A percentile compares a stretch with the other conserved stretches of the same genome.
Evolutionary conservation across 2,797 vertebrate genomes (phyloP).

Genomic region (Bradypodion ventrale): DNA sequence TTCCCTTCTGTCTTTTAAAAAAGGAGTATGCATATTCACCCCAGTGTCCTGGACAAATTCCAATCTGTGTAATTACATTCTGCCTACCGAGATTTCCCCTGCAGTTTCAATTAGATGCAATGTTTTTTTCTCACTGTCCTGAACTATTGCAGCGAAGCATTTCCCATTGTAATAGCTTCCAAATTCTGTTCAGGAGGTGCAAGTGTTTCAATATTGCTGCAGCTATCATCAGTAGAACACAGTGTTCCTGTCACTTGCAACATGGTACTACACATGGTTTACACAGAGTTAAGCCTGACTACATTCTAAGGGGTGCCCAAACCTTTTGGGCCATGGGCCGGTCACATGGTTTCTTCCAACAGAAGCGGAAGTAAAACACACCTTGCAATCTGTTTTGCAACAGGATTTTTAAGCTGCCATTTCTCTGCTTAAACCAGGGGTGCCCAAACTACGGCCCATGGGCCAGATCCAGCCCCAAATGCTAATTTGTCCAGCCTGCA

Average conservation of each 20-base stretch:
- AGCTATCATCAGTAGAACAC: conserved; percentile 17
- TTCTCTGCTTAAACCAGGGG: too few species aligned
- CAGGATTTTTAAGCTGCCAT: too few species aligned
- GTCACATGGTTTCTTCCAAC: too few species aligned
- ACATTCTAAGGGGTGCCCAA: neutral
- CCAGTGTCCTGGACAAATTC: conserved; percentile 42
- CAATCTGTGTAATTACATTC: conserved; percentile 55
- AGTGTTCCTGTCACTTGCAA: neutral
- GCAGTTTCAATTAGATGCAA: conserved; percentile 56
- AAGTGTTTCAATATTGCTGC: conserved; percentile 36
- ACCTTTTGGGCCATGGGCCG: too few species aligned
- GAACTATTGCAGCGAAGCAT: conserved; percentile 31
- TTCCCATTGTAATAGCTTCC: conserved; percentile 48
- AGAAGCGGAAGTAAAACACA: too few species aligned
- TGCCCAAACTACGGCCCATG: too few species aligned
- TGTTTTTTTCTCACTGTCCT: conserved; percentile 49
- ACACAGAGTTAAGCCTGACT: neutral
- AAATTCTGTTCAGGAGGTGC: conserved; percentile 11
- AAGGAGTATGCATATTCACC: neutral
- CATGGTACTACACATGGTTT: neutral
- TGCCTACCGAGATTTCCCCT: conserved; percentile 46
- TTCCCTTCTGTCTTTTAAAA: neutral
- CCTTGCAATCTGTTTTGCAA: too few species aligned
- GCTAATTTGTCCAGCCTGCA: too few species aligned
- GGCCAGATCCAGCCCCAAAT: too few species aligned